Conservation (phyloP, 2,888 invertebrate genomes). For the Scelioninae gen. 1 region DNA sequence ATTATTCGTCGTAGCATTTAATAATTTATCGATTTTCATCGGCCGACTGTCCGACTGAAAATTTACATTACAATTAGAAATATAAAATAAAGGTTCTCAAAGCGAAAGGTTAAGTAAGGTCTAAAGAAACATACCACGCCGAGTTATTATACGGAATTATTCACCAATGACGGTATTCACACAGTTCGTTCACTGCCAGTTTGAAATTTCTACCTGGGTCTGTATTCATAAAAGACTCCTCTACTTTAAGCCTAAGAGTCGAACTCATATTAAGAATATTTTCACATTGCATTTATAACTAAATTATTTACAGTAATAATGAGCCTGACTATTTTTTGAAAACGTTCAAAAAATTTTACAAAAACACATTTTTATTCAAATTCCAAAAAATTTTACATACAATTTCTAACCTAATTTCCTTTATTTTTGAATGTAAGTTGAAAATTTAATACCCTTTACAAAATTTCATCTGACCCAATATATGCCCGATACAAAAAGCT, state of each 20-base stretch:
- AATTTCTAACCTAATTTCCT: too few species aligned
- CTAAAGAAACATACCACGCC: slow-evolving; percentile 27
- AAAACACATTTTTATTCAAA: too few species aligned
- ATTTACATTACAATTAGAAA: slow-evolving; percentile 42
- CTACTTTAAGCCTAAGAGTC: neutral
- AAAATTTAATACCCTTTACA: too few species aligned
- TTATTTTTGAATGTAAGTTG: too few species aligned
- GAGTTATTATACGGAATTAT: slow-evolving; percentile 42
- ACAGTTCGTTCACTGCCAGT: slow-evolving; percentile 34
- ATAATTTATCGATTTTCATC: slow-evolving; percentile 5
- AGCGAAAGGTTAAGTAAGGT: slow-evolving; percentile 41
- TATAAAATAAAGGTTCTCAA: slow-evolving; percentile 10
- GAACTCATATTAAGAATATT: too few species aligned
- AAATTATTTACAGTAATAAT: too few species aligned
- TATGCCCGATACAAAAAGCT: too few species aligned
- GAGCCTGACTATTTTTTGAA: too few species aligned
- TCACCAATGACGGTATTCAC: slow-evolving; percentile 38
- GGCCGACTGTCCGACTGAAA: slow-evolving; percentile 2
- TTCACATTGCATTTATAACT: too few species aligned
- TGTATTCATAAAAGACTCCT: slow-evolving; percentile 8
- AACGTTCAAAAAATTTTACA: too few species aligned
- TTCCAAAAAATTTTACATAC: too few species aligned
- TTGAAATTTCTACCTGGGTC: slow-evolving; percentile 47
- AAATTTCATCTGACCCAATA: too few species aligned
- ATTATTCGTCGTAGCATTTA: slow-evolving; percentile 1